Evolutionary conservation across 1,140 invertebrate genomes (phyloP).

Genomic region (Geopemphigus sp.): DNA sequence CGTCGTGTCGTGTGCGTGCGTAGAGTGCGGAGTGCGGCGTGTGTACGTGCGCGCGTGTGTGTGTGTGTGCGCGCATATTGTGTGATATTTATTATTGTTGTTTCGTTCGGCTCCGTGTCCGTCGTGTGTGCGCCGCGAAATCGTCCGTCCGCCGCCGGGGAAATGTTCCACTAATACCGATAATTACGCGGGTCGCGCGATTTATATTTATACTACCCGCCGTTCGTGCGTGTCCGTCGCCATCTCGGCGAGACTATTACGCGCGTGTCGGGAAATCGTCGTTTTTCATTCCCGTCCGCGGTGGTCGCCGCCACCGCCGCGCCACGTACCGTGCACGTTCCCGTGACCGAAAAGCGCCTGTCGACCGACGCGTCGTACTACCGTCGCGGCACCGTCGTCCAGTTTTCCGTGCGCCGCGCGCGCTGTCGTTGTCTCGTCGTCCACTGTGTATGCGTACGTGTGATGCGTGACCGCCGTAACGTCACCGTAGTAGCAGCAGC

Average conservation of each 20-base stretch:
- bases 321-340: neutral
- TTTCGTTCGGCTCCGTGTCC: neutral
- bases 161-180: neutral
- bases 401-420: neutral
- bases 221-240: no score
- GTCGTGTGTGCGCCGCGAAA: constrained; percentile 20
- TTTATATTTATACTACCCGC: neutral
- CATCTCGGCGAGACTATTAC: no score
- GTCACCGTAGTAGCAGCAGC: neutral
- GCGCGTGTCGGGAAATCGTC: no score
- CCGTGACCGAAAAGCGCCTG: no score
- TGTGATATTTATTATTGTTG: neutral
- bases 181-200: neutral
- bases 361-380: no score
- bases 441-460: constrained; percentile 23
- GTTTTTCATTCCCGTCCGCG: neutral
- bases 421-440: neutral
- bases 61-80: neutral
- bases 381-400: neutral
- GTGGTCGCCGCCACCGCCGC: neutral
- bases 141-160: neutral
- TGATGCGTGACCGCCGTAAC: constrained; percentile 28
- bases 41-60: neutral
- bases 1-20: constrained; percentile 16
- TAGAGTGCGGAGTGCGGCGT: neutral